Conservation (phyloP, 2,113 vertebrate genomes). For the Lucifuga dentata region DNA sequence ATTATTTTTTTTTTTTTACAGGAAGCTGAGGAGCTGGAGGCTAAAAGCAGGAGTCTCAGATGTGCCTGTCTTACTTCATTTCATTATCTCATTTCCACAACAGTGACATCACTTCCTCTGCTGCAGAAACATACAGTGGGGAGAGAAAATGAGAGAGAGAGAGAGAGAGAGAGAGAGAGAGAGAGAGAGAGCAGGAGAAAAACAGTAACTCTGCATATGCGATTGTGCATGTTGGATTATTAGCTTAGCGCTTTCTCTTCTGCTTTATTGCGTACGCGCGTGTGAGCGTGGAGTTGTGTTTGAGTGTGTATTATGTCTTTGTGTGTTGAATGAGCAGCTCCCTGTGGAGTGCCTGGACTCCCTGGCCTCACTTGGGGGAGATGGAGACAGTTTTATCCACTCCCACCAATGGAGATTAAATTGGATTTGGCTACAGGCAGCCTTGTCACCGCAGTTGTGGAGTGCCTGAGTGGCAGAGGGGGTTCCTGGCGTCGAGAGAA, state of each 20-base stretch:
- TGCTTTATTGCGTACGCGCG: neutral
- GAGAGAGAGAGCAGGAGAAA: neutral
- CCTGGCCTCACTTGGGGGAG: constrained; percentile 38
- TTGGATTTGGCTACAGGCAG: constrained; percentile 75
- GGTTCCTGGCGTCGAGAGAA: constrained; percentile 57
- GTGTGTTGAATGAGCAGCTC: constrained; percentile 46
- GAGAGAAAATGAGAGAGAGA: constrained; percentile 1
- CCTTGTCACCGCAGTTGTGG: constrained; percentile 61
- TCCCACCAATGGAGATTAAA: constrained; percentile 70
- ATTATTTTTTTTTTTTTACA: too few species aligned
- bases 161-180: too few species aligned
- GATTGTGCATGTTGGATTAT: constrained; percentile 20
- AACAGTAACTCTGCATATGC: neutral
- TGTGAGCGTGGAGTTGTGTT: constrained; percentile 1
- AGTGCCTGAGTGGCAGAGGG: constrained; percentile 63
- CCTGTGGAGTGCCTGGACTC: constrained; percentile 47
- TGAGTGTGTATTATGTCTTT: constrained; percentile 35
- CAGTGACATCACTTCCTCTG: constrained; percentile 48
- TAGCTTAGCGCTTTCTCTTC: constrained; percentile 11
- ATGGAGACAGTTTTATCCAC: constrained; percentile 70
- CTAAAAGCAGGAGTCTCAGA: constrained; percentile 38
- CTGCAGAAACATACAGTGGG: constrained; percentile 29
- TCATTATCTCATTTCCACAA: constrained; percentile 54
- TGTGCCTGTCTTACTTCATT: constrained; percentile 25
- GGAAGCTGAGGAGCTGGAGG: constrained; percentile 28